Base-by-base conservation (phyloP, 2,113 vertebrate species). In the Eretmochelys imbricata region DNA sequence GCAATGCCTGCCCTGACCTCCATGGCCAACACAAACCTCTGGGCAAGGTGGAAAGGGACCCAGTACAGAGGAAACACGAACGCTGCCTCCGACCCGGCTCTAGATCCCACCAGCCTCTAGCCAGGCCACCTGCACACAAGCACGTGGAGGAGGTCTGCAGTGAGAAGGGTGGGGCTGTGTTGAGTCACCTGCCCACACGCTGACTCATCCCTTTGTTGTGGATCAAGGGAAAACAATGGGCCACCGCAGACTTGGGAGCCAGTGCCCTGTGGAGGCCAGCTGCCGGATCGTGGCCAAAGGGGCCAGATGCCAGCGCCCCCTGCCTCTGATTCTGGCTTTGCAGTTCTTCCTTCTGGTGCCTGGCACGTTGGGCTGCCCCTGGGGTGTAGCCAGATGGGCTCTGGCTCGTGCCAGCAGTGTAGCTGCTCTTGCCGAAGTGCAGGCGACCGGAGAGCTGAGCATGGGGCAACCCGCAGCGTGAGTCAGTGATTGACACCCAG, bases 161-260 rank as follows among this genome's bases (percentile, higher is more conserved):
- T 54, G 54, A 25, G 38, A 54, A 88, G 85, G 91, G 86, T 31
- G 72, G 31, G 72, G 81, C 29, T 9, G 62, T 13, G 87, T 76
- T 81, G 95, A 65, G 10, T 83, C 94, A 82, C 9, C 4, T 11
- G 13, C 2, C 85, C 49, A 13, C 38, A 0, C 2, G 5, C 55
- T 94, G 96, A 95, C 35, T 94, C 94, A 80, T 8, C 6, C 12
- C 79, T 86, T 35, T 35, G 87, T 42, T 88, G 91, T 84, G 83
- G 88, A 2, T 16, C 35, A 17, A 19, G 75, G 86, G 54, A 78
- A 49, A 85, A 53, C 27, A 14, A 10, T 3, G 5, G 10, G 24
- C 49, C 5, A 1, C 10, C 49, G 10, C 51, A 57, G 57, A 85
- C 83, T 87, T 10, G 53, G 31, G 65, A 48, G 50, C 72, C 48